Conservation (phyloP, 2,797 vertebrate species). For the Pseudochirops cupreus region DNA sequence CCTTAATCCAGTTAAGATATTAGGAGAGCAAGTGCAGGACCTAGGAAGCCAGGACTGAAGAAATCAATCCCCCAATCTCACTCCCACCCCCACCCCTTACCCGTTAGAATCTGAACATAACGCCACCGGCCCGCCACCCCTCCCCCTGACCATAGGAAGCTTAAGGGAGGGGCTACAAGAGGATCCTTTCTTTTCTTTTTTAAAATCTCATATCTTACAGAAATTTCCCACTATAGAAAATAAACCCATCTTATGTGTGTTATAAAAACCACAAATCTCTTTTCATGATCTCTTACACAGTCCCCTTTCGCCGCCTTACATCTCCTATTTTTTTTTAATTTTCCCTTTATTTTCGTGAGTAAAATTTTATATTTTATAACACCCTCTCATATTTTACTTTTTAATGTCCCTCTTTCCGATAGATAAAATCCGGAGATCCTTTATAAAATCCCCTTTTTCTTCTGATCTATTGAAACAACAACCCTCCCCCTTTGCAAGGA, state of each 20-base stretch:
- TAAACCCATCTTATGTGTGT: background rate
- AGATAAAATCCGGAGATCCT: background rate
- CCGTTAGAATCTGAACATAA: background rate
- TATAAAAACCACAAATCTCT: background rate
- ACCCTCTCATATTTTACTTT: background rate
- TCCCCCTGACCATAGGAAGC: background rate
- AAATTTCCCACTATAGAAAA: background rate
- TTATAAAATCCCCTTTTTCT: background rate
- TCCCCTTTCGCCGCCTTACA: background rate
- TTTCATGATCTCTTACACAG: background rate
- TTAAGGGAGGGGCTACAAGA: background rate
- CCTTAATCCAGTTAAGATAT: conserved; percentile 87
- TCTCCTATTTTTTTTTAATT: background rate
- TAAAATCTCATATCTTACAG: background rate
- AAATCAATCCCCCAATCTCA: conserved; percentile 30
- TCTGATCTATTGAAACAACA: background rate
- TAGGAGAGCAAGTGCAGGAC: conserved; percentile 81
- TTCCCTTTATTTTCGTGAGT: background rate
- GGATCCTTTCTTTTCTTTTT: background rate
- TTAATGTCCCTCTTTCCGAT: background rate
- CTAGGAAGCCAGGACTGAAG: conserved; percentile 72
- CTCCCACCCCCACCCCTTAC: background rate
- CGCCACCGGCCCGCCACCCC: background rate
- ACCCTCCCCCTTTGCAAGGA: background rate
- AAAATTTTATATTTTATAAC: background rate